phyloP scores from a whole-genome alignment of 2,113 vertebrate species.

The Hyla sarda region DNA sequence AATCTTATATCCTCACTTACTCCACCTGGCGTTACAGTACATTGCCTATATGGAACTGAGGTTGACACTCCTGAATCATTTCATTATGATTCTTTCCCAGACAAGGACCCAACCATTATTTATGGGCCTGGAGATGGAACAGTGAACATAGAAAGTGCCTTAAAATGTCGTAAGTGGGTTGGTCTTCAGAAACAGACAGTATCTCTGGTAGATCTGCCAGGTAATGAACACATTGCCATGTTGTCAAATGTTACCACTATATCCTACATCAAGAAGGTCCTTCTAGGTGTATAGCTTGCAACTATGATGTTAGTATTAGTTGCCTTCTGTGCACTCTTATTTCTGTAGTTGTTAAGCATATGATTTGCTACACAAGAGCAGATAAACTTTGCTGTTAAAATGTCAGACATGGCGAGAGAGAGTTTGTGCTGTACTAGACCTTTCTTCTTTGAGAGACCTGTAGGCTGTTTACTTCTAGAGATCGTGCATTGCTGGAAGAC shows the following conservation, averaged over 20 bases:
- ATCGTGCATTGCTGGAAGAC: not conserved
- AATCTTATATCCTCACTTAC: constrained; percentile 74
- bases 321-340: constrained; percentile 21
- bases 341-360: not conserved
- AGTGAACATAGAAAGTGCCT: constrained; percentile 88
- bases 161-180: constrained; percentile 84
- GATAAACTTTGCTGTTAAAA: not conserved
- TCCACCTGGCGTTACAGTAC: constrained; percentile 83
- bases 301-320: not conserved
- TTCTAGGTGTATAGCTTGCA: constrained; percentile 72
- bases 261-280: constrained; percentile 85
- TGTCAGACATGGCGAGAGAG: not conserved
- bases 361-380: not conserved
- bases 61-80: constrained; percentile 82
- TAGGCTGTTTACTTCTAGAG: not conserved
- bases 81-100: constrained; percentile 85
- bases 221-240: constrained; percentile 92
- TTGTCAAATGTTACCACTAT: constrained; percentile 84
- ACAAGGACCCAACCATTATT: constrained; percentile 84
- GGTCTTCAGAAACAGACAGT: constrained; percentile 80
- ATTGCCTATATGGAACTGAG: constrained; percentile 89
- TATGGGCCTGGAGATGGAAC: constrained; percentile 89
- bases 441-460: not conserved
- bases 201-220: constrained; percentile 76
- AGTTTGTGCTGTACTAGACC: not conserved